phyloP scores from a whole-genome alignment of 2,113 vertebrate genomes.

The Lepidothrix coronata region DNA sequence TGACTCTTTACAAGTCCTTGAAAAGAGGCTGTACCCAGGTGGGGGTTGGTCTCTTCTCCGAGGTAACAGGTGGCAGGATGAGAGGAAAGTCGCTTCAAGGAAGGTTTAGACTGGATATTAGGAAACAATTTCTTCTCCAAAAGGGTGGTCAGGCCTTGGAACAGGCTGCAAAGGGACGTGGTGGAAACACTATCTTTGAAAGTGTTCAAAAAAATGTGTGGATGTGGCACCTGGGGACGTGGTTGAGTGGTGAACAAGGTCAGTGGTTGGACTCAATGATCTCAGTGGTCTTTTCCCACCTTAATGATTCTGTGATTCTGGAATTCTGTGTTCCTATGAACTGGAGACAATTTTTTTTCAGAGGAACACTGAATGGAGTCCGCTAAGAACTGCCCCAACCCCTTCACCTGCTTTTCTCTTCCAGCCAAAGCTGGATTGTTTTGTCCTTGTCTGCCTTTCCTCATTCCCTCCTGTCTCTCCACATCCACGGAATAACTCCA shows the following conservation, averaged over 20 bases:
- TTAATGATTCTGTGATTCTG: not conserved
- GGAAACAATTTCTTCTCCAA: not conserved
- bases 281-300: rapidly evolving
- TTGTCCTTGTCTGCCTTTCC: not conserved
- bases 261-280: too few species aligned
- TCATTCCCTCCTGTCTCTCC: rapidly evolving
- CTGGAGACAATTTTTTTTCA: not conserved
- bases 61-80: rapidly evolving
- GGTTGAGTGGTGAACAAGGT: rapidly evolving
- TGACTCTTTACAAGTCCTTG: not conserved
- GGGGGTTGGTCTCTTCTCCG: rapidly evolving
- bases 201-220: too few species aligned
- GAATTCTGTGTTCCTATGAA: not conserved
- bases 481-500: not conserved
- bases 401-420: not conserved
- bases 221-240: rapidly evolving
- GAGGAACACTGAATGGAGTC: not conserved
- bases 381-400: not conserved
- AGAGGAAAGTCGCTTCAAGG: not conserved
- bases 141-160: not conserved
- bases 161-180: not conserved
- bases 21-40: rapidly evolving
- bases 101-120: not conserved
- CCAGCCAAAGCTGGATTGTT: not conserved
- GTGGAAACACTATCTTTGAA: not conserved